Evolutionary conservation across 2,888 invertebrate species (phyloP), one percentile per base, ranked within the genome.

Genomic region (Metacarcinus magister): DNA sequence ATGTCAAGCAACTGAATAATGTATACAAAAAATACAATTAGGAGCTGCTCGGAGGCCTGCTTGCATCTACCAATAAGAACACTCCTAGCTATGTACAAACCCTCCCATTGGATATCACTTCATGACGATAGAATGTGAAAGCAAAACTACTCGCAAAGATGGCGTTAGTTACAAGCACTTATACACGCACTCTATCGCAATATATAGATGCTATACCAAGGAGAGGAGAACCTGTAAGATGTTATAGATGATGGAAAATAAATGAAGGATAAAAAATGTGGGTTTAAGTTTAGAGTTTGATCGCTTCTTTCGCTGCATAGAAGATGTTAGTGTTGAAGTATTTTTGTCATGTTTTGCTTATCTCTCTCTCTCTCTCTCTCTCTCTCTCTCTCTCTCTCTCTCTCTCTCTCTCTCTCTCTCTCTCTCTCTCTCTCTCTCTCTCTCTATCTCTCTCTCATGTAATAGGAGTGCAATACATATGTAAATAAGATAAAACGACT

Each of bases 301-400:
- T 48, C 13, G 13, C 5, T 48, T 48, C 48, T 48, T 8, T 48
- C 48, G 48, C 48, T 48, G 48, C 13, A 13, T 13, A 8, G 5
- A 48, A 8, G 48, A 48, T 5, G 48, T 48, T 13, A 5, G 7
- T 48, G 48, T 13, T 48, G 7, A 13, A 48, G 13, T 48, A 48
- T 48, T 48, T 13, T 48, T 48, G 48, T 13, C 48, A 8, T 48
- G 48, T 13, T 13, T n/a, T n/a, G n/a, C n/a, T n/a, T n/a, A n/a
- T n/a, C n/a, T 92, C 46, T 93, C 28, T 93, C 28, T 93, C 28
- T 93, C 28, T 60, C 10, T 93, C 28, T 93, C 23, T 93, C 19
- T 46, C n/a, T 94, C n/a, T 75, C 54, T 94, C n/a, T 94, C n/a
- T 94, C 39, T 92, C 39, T 92, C 39, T 92, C 39, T 92, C 39